Conservation (phyloP, 2,888 invertebrate genomes). For the Ochlodes sylvanus region DNA sequence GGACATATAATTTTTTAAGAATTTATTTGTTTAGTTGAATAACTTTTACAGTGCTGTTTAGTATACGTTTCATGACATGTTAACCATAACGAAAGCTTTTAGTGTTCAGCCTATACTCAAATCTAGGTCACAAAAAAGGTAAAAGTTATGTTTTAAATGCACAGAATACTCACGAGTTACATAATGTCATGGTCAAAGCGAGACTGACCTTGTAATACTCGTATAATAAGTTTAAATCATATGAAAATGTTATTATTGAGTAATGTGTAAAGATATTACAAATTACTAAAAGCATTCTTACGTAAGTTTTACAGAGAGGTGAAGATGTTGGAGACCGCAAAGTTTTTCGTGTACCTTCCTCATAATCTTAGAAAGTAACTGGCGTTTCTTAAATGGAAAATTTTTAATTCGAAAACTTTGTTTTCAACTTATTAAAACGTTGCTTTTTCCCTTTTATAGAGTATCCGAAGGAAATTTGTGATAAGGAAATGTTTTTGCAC, state of each 20-base stretch:
- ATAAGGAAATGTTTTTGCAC: conserved; percentile 39
- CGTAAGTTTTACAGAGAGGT: conserved; percentile 19
- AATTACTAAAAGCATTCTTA: conserved; percentile 4
- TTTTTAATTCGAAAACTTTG: conserved; percentile 41
- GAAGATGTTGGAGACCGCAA: conserved; percentile 41
- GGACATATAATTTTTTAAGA: no score
- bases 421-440: conserved; percentile 37
- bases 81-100: no score
- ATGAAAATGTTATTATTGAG: not conserved
- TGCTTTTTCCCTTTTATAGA: conserved; percentile 44
- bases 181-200: no score
- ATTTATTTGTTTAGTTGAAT: no score
- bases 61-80: no score
- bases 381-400: conserved; percentile 48
- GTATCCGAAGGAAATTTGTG: conserved; percentile 38
- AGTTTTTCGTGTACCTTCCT: conserved; percentile 55
- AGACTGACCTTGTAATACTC: no score
- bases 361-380: conserved; percentile 63
- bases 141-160: no score
- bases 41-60: no score
- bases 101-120: no score
- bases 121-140: no score
- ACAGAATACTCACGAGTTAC: no score
- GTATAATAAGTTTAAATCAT: no score
- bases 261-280: not conserved